Base-by-base conservation (phyloP, 2,888 invertebrate genomes). In the Xestoiulus laeticollis region DNA sequence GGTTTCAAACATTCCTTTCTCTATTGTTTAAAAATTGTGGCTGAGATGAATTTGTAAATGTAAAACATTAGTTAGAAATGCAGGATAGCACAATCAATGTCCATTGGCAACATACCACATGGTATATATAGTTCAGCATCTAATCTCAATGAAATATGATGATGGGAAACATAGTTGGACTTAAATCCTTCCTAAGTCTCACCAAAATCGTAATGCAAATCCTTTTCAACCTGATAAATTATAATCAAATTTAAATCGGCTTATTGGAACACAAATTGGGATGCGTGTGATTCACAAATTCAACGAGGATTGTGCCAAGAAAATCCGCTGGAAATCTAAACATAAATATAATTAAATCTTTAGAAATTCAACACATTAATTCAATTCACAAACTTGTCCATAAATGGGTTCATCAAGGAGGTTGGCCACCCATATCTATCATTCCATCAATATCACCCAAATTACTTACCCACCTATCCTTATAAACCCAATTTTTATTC, bases 201-300 rank as follows among this genome's bases (percentile, higher is more conserved):
- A 22, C 22, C 59, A 68, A 68, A n/a, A 26, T 6, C 10, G 68
- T 26, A 26, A 68, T 68, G 26, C 26, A 68, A 68, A 68, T 26
- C 26, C 68, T 68, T 22, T 26, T 6, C 10, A 68, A 68, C 68
- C 68, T 22, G 22, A 22, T 22, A 26, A 68, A 68, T 68, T 68
- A 68, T 68, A 68, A 68, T 68, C 68, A 68, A 19, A 68, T 68
- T 68, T 12, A 26, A 68, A 68, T 68, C 68, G 68, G 26, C 68
- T 68, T 68, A 68, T 26, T 26, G 22, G 26, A 68, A 26, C 68
- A 10, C 26, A 6, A 68, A 22, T 5, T 10, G 8, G 16, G 19
- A 10, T 26, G 68, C 68, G 12, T 26, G 26, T 10, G 26, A 12
- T 14, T 16, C 12, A 48, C 12, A 48, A 68, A 68, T 59, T 19